phyloP scores from a whole-genome alignment of 2,888 invertebrate genomes.

The Amphimallon solstitiale region DNA sequence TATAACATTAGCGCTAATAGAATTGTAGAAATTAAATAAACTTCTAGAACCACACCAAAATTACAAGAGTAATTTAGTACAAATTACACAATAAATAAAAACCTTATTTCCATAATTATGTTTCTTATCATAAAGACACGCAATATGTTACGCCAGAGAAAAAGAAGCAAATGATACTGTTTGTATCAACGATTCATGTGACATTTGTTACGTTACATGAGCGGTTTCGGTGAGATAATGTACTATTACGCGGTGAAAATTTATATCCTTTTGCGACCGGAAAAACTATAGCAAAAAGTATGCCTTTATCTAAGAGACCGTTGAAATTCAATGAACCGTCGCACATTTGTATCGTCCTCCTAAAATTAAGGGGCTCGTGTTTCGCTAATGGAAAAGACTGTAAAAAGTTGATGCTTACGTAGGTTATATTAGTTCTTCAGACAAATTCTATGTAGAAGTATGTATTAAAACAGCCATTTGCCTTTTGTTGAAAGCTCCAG shows the following conservation, averaged over 20 bases:
- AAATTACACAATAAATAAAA: not conserved
- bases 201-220: conserved; percentile 27
- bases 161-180: conserved; percentile 24
- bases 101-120: not conserved
- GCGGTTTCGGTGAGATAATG: conserved; percentile 18
- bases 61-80: not conserved
- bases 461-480: too few relatives aligned
- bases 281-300: conserved; percentile 22
- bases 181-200: conserved; percentile 23
- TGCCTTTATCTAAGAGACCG: conserved; percentile 12
- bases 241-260: conserved; percentile 23
- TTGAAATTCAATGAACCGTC: conserved; percentile 18
- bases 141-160: not conserved
- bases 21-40: too few relatives aligned
- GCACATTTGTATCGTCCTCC: conserved; percentile 15
- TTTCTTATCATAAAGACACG: not conserved
- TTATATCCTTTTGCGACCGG: conserved; percentile 13
- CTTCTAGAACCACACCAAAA: too few relatives aligned
- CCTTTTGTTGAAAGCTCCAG: too few relatives aligned
- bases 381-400: conserved; percentile 8
- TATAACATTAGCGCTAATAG: too few relatives aligned
- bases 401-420: conserved; percentile 14
- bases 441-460: too few relatives aligned
- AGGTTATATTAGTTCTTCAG: too few relatives aligned
- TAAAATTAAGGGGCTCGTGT: conserved; percentile 15